A percentile compares a stretch with the other conserved stretches of the same genome.
These are phyloP conservation scores for Pseudotriccus pelzelni DNA, from an alignment of 2,797 vertebrate genomes.

Conservation along the genomic window DNA sequence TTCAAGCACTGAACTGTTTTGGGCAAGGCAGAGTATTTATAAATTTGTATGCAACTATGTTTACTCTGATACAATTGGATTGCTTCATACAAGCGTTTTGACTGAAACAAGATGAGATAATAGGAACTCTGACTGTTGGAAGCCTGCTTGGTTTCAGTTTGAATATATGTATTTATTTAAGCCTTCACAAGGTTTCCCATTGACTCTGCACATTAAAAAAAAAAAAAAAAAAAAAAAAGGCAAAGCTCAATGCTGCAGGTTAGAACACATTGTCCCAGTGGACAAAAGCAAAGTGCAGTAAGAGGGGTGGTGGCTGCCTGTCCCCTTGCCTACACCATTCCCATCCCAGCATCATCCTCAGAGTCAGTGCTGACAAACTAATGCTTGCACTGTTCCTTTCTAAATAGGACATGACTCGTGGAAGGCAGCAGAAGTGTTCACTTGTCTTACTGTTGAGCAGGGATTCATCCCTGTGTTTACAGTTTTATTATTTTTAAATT, in stretches of 20 bases:
- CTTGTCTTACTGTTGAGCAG: neutral
- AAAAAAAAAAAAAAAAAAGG: neutral
- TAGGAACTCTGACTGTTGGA: neutral
- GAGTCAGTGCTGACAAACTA: neutral
- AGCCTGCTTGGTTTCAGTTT: neutral
- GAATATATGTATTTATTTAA: constrained; percentile 11
- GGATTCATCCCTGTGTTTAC: neutral
- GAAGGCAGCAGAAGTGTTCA: neutral
- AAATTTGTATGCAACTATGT: neutral
- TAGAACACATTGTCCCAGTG: neutral
- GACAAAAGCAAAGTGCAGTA: neutral
- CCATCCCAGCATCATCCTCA: neutral
- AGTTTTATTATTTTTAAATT: neutral
- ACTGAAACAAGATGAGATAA: constrained; percentile 55
- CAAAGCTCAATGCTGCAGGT: neutral
- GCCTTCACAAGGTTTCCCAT: neutral
- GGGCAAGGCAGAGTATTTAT: neutral
- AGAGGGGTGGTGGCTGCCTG: neutral
- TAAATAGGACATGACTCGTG: neutral
- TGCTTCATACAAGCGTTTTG: neutral
- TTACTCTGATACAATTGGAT: constrained; percentile 22
- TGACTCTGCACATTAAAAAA: neutral
- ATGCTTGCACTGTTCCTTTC: neutral
- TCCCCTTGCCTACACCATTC: neutral
- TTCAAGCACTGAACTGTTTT: neutral